Base-by-base conservation (phyloP, 2,797 vertebrate species). In the Huso huso region DNA sequence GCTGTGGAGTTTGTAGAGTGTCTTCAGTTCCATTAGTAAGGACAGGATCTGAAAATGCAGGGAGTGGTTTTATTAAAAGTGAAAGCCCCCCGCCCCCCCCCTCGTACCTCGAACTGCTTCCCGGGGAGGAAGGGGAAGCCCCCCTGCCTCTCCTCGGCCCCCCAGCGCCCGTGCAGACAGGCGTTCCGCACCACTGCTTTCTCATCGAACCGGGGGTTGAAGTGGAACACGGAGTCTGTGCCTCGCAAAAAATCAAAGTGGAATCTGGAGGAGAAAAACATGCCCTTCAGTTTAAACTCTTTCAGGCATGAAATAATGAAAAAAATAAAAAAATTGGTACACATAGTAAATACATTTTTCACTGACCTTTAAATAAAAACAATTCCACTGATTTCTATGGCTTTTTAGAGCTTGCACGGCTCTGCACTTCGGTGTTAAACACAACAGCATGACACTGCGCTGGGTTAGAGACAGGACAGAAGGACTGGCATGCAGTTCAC, bases 151-250 rank as follows among this genome's bases (percentile, higher is more conserved):
- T 98, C 95, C 78, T 99, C 96, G 0, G 68, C 89, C 1, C 95
- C 96, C 96, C 96, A 99, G 50, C 1, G 70, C 0, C 87, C 84
- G 0, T 79, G 79, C 0, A 91, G 63, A 72, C 69, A 84, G 0
- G 94, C 86, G 76, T 99, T 99, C 62, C 95, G 89, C 64, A 98
- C 92, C 0, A 95, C 72, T 0, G 73, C 82, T 61, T 86, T 77
- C 60, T 97, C 94, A 0, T 65, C 75, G 81, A 99, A 96, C 52
- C 96, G 94, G 12, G 96, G 93, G 18, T 99, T 99, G 15, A 97
- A 93, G 83, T 99, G 96, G 80, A 99, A 95, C 67, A 93, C 91
- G 0, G 94, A 78, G 0, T 91, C 74, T 61, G 69, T 8, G 6
- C 92, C 91, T 76, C 74, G 92, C 72, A 92, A 82, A 71, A 96